Evolutionary conservation across 2,888 invertebrate species (phyloP).

Genomic region (Lacanobia wlatinum): DNA sequence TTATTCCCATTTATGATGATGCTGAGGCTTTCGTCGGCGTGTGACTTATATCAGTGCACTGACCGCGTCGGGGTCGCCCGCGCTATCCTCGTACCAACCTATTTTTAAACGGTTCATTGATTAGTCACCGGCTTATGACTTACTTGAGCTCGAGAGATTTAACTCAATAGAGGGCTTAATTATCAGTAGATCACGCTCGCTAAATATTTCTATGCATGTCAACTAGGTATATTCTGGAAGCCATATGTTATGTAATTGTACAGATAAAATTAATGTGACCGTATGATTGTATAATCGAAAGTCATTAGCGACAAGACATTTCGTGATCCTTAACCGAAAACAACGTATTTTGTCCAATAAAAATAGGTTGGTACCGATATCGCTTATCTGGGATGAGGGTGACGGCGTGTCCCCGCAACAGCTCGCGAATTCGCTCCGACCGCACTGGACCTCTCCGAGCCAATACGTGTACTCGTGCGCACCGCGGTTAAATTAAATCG

Average conservation of each 20-base stretch:
- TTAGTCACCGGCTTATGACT: slow-evolving; percentile 57
- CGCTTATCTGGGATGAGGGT: slow-evolving; percentile 81
- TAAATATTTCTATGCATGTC: slow-evolving; percentile 16
- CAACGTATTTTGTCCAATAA: slow-evolving; percentile 34
- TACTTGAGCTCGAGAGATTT: slow-evolving; percentile 45
- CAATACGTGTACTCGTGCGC: slow-evolving; percentile 80
- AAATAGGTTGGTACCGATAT: slow-evolving; percentile 85
- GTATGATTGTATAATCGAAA: slow-evolving; percentile 1
- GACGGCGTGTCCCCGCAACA: slow-evolving; percentile 82
- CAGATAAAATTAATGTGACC: neutral
- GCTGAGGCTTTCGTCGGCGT: slow-evolving; percentile 91
- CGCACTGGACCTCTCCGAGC: slow-evolving; percentile 89
- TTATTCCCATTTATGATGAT: slow-evolving; percentile 86
- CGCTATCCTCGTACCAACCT: slow-evolving; percentile 88
- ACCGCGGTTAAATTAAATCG: slow-evolving; percentile 71
- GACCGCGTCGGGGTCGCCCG: slow-evolving; percentile 88
- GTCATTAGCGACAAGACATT: neutral
- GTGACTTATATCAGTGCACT: slow-evolving; percentile 87
- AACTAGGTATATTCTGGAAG: slow-evolving; percentile 11
- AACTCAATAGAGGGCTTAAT: slow-evolving; percentile 36
- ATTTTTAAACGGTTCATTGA: slow-evolving; percentile 78
- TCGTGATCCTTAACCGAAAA: slow-evolving; percentile 7
- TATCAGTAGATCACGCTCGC: slow-evolving; percentile 29
- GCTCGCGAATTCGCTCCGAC: slow-evolving; percentile 87
- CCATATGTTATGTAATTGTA: neutral